Evolutionary conservation across 2,113 vertebrate genomes (phyloP), one percentile per base, ranked within the genome.

Genomic region (Raja brachyura): DNA sequence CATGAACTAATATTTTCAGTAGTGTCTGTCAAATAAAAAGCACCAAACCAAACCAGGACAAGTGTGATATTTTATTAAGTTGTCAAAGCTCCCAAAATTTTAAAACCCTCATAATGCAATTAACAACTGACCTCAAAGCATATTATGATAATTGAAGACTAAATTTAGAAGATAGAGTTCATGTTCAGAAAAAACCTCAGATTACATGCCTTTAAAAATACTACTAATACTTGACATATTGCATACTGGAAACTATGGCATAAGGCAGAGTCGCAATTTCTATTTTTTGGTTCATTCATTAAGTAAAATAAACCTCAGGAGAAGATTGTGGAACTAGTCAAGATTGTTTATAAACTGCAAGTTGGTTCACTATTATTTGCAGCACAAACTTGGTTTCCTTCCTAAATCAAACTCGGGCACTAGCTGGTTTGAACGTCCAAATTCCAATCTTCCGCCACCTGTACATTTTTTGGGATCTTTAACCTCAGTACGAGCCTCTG

Each of bases 151-250:
- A 73, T 48, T 48, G 66, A 33, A 73, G 20, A 39, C 33, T 39
- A 66, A 70, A 66, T 88, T 88, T 88, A 83, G 5, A 28, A 88
- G 13, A 39, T 22, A 70, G 63, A 33, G 33, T 70, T 90, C 9
- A 39, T 68, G 11, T 70, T 73, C 66, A 33, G n/a, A 90, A 90
- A n/a, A 70, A 48, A 25, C 16, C 68, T 68, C 39, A 68, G 63
- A 70, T 92, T 33, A 48, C 90, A 54, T 92, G 90, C 66, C n/a
- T 92, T 79, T 78, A 6, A 92, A 92, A 92, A 48, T 68, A 63
- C 0, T n/a, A 63, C n/a, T 92, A 92, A 73, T 0, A 88, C 61
- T 31, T 31, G n/a, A 74, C 66, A 73, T 73, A 33, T 92, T 92
- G 33, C 39, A 92, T 73, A 48, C 33, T 68, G 33, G 28, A 25